phyloP scores from a whole-genome alignment of 2,888 invertebrate species.

The Volucella inanis region DNA sequence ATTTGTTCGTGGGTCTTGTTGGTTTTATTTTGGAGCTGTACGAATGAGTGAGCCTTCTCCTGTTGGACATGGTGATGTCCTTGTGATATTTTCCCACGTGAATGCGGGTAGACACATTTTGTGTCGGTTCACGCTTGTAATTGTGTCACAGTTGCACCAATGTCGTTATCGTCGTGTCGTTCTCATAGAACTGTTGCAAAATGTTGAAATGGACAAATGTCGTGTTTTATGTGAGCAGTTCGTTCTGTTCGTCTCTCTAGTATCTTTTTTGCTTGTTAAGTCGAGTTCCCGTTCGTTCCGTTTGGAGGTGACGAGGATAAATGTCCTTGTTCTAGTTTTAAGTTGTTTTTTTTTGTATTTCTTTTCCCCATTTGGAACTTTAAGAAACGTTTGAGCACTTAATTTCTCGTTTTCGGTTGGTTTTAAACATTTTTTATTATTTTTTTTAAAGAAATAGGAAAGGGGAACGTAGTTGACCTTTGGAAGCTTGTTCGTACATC shows the following conservation, averaged over 20 bases:
- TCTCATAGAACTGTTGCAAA: conserved; percentile 20
- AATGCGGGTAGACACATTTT: conserved; percentile 50
- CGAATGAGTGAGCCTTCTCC: not conserved
- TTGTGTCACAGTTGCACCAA: conserved; percentile 53
- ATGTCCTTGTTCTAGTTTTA: conserved; percentile 51
- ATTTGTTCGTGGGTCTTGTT: not conserved
- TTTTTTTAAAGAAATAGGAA: too few species aligned
- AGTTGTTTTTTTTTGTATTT: not conserved
- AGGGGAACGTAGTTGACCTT: too few species aligned
- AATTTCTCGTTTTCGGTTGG: too few species aligned
- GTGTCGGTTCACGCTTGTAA: conserved; percentile 44
- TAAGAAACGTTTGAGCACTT: too few species aligned
- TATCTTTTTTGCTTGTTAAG: conserved; percentile 17
- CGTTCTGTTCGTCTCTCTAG: not conserved
- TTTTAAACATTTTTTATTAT: too few species aligned
- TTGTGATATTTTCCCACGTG: conserved; percentile 49
- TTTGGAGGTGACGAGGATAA: conserved; percentile 22
- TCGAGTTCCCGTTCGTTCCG: conserved; percentile 9
- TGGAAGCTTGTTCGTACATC: too few species aligned
- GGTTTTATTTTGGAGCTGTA: conserved; percentile 10
- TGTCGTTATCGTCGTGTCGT: conserved; percentile 41
- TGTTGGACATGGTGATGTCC: conserved; percentile 55
- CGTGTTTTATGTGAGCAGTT: conserved; percentile 26
- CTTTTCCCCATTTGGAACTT: too few species aligned
- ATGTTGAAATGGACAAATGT: conserved; percentile 42